These are phyloP conservation scores for Arge pagana DNA, from an alignment of 2,888 invertebrate species.

Conservation along the genomic window DNA sequence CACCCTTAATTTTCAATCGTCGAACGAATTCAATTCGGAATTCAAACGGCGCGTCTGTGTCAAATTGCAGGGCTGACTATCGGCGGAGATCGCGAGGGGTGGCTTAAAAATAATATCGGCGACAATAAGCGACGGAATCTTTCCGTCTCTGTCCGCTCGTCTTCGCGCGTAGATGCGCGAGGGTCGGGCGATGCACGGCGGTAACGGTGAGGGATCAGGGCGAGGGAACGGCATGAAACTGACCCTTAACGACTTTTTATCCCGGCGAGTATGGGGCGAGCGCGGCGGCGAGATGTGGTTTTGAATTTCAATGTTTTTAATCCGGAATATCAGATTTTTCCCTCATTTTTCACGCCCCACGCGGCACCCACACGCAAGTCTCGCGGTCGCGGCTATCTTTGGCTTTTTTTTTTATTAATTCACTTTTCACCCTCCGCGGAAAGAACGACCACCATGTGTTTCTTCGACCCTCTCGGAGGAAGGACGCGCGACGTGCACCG, in stretches of 20 bases:
- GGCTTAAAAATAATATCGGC: slow-evolving; percentile 51
- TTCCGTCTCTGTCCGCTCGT: too few relatives aligned
- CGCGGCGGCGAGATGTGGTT: slow-evolving; percentile 46
- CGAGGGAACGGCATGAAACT: slow-evolving; percentile 46
- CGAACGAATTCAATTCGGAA: slow-evolving; percentile 52
- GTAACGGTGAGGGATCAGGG: slow-evolving; percentile 29
- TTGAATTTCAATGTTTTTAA: slow-evolving; percentile 60
- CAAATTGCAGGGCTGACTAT: slow-evolving; percentile 45
- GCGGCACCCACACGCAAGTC: slow-evolving; percentile 32
- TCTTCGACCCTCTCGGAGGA: slow-evolving; percentile 24
- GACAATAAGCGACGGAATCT: slow-evolving; percentile 32
- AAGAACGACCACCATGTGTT: slow-evolving; percentile 29
- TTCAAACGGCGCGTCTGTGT: slow-evolving; percentile 53
- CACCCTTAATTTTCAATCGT: slow-evolving; percentile 46
- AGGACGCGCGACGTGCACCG: slow-evolving; percentile 22
- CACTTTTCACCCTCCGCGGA: slow-evolving; percentile 29
- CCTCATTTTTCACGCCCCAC: slow-evolving; percentile 56
- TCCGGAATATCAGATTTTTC: slow-evolving; percentile 59
- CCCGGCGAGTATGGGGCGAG: slow-evolving; percentile 36
- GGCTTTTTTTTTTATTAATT: slow-evolving; percentile 52
- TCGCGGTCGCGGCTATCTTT: slow-evolving; percentile 15
- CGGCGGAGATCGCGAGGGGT: slow-evolving; percentile 22
- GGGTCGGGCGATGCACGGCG: slow-evolving; percentile 20
- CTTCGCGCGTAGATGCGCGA: too few relatives aligned
- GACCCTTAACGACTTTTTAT: slow-evolving; percentile 59